phyloP scores from a whole-genome alignment of 1,140 invertebrate species.

The Drosophila grimshawi region DNA sequence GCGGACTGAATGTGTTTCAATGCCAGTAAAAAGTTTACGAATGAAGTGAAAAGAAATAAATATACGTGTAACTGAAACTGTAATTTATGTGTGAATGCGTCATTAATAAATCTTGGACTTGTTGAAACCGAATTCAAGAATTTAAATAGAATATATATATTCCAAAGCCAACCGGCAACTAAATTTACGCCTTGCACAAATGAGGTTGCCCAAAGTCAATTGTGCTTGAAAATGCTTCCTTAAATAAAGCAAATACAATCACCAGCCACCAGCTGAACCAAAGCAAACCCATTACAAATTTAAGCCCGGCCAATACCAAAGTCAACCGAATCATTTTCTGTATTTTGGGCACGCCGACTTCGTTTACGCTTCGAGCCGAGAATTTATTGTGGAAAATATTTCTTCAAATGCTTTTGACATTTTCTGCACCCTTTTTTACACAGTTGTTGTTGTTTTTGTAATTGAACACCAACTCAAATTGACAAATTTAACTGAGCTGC shows the following conservation, averaged over 20 bases:
- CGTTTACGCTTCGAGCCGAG: conserved; percentile 7
- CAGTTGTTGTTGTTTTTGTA: conserved; percentile 9
- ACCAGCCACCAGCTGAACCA: not conserved
- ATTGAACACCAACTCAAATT: conserved; percentile 48
- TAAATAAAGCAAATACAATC: conserved; percentile 5
- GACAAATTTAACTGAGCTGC: conserved; percentile 39
- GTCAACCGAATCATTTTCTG: conserved; percentile 29
- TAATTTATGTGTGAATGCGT: no score
- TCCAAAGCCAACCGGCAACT: no score
- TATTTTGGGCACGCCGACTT: conserved; percentile 29
- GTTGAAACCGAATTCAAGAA: no score
- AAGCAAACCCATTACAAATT: conserved; percentile 17
- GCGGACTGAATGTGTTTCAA: no score
- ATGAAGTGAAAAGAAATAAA: not conserved
- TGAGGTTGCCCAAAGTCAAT: not conserved
- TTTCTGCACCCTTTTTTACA: conserved; percentile 25
- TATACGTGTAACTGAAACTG: not conserved
- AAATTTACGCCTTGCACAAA: no score
- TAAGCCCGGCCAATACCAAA: conserved; percentile 6
- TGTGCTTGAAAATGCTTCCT: not conserved
- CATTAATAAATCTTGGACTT: no score
- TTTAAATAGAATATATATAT: no score
- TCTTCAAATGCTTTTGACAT: conserved; percentile 45
- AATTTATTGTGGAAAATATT: conserved; percentile 44
- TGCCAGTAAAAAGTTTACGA: not conserved